Evolutionary conservation across 2,797 vertebrate species (phyloP), one percentile per base, ranked within the genome.

Genomic region (Mionectes olivaceus): DNA sequence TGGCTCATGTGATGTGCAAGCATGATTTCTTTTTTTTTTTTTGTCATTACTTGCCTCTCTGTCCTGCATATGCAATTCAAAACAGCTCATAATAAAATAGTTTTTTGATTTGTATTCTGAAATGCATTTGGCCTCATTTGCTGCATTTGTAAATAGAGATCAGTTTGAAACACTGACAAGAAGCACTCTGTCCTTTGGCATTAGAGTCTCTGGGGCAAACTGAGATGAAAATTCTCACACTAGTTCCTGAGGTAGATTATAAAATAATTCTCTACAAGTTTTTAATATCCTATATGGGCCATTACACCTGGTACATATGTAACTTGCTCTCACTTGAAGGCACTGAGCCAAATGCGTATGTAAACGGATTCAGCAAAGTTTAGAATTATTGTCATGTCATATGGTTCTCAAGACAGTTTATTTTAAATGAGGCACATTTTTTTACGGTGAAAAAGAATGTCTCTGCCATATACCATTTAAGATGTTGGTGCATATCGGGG

Each of bases 91-190:
- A 84, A 89, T 80, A 85, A 95, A 95, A 76, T 67, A 37, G 57
- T 32, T 83, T 57, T 73, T 88, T 96, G 52, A 77, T 95, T 89
- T 79, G 75, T 4, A 1, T 90, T 86, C 67, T 33, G 56, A 96
- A 88, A 39, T 69, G 68, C 43, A 35, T 44, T 90, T 64, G 91
- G 56, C 65, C 94, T 94, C 77, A 55, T 79, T 91, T 28, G 44
- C 93, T 96, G 46, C 85, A 79, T 78, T 93, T 95, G 93, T 91
- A 95, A 97, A 94, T 95, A 86, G 10, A 83, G 67, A 96, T 92
- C 75, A 37, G 50, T 89, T 81, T 93, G 88, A 95, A 93, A 60
- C 50, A 67, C 53, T 94, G 93, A 91, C 79, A 86, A 91, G 83
- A 96, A 56, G 75, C 76, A 64, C 65, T 43, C 61, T 77, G 35